Evolutionary conservation across 2,113 vertebrate species (phyloP).

Genomic region (Ammodramus savannarum): DNA sequence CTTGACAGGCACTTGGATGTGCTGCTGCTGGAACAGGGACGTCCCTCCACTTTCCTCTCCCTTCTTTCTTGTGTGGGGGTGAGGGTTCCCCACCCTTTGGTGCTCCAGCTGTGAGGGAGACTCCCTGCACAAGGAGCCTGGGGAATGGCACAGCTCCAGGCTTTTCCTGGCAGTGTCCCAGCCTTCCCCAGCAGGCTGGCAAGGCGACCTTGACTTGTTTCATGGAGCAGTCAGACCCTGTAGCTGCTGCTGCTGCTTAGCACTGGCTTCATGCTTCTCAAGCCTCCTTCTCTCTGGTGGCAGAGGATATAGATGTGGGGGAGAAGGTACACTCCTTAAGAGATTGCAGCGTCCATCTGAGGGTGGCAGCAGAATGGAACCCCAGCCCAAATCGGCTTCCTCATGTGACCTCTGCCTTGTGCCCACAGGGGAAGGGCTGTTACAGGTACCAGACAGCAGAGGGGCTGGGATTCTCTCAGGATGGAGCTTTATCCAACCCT

Average conservation of each 20-base stretch:
- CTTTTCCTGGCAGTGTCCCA: neutral
- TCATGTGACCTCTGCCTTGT: neutral
- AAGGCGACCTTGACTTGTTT: neutral
- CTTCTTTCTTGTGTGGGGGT: neutral
- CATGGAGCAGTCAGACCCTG: neutral
- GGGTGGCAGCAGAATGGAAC: neutral
- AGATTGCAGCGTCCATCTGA: neutral
- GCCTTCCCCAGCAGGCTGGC: neutral
- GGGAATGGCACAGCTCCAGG: neutral
- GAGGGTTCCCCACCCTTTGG: neutral
- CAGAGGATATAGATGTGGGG: neutral
- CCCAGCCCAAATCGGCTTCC: neutral
- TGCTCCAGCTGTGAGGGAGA: neutral
- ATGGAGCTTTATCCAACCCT: neutral
- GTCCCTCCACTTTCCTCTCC: neutral
- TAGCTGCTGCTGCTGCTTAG: neutral
- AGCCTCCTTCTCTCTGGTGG: neutral
- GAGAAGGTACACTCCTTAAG: neutral
- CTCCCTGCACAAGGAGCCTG: neutral
- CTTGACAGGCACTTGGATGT: neutral
- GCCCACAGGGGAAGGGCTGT: accelerated
- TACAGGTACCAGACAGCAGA: neutral
- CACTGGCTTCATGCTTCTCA: neutral
- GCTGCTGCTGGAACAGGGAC: neutral
- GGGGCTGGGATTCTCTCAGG: neutral